Percentiles rank a stretch among this genome's conserved stretches.
These are phyloP conservation scores for Haemorhous mexicanus DNA, from an alignment of 2,113 vertebrate genomes.

Conservation along the genomic window DNA sequence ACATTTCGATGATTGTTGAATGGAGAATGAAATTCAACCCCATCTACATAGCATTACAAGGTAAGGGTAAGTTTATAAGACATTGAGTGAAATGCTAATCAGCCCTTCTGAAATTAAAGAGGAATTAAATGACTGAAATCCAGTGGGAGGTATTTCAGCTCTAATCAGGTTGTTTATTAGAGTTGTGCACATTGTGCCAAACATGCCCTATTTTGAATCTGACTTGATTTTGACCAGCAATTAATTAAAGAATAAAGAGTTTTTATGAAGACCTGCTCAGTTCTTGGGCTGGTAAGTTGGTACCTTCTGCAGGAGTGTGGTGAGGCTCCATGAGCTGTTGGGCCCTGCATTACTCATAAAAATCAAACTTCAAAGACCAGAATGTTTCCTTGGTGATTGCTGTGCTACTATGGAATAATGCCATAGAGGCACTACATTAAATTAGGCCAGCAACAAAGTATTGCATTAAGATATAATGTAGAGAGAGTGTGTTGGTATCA, in stretches of 20 bases:
- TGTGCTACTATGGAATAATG: neutral
- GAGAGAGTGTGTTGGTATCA: neutral
- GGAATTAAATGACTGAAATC: neutral
- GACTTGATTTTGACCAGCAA: neutral
- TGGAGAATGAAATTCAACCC: neutral
- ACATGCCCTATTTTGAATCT: neutral
- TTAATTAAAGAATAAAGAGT: neutral
- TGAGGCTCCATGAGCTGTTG: neutral
- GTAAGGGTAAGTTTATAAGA: neutral
- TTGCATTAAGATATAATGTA: neutral
- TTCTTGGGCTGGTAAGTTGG: neutral
- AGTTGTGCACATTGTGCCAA: neutral
- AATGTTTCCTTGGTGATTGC: neutral
- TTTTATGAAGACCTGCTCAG: neutral
- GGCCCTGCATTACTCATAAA: neutral
- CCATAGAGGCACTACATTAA: neutral
- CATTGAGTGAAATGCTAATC: neutral
- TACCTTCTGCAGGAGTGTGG: neutral
- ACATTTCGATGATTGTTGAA: constrained; percentile 1
- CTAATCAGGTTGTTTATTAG: neutral
- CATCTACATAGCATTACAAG: constrained; percentile 16
- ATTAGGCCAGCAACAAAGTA: neutral
- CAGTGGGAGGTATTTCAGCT: neutral
- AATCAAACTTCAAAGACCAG: neutral
- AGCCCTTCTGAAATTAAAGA: neutral